Base-by-base conservation (phyloP, 2,888 invertebrate species). In the Acanthoscelides obtectus region DNA sequence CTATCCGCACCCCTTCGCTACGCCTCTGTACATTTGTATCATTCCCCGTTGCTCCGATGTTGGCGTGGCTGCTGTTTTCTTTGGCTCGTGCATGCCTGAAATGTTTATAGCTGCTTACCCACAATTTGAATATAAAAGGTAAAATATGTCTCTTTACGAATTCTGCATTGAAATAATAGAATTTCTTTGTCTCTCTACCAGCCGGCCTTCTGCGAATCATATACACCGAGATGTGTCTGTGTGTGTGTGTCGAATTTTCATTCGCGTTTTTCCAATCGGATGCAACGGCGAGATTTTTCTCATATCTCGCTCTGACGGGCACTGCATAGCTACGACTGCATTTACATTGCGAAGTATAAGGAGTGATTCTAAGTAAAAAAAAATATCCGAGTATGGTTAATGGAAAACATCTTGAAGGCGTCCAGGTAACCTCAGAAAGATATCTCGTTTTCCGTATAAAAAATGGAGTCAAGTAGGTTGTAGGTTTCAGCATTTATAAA, bases 91-190 rank as follows among this genome's bases (percentile, higher is more conserved):
- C 81, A 80, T 80, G 81, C 76, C 79, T 80, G 77, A 80, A 80
- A 81, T 81, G 77, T 81, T 80, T 81, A 81, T 79, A 73, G 79
- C 80, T 79, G 78, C 75, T 79, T 79, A 78, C 75, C 73, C 71
- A 78, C 78, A 78, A 79, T 80, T 79, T 79, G 80, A 79, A 80
- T 79, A 78, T 77, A 76, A 45, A 45, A 75, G 72, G 75, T 75
- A 73, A 77, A 77, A 77, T 77, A 76, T 75, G 70, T 71, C 71
- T 72, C 71, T 72, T 73, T 75, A 72, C 74, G 67, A 74, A 75
- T 75, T 76, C 75, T 70, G 76, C 73, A 76, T 75, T 73, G 72
- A 71, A 74, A 74, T 71, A 72, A 71, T 71, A 69, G 69, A 69
- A 71, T 45, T 45, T 45, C 45, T 45, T 45, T 68, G 64, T 67